Evolutionary conservation across 2,888 invertebrate genomes (phyloP).

Genomic region (Eubasilissa splendida): DNA sequence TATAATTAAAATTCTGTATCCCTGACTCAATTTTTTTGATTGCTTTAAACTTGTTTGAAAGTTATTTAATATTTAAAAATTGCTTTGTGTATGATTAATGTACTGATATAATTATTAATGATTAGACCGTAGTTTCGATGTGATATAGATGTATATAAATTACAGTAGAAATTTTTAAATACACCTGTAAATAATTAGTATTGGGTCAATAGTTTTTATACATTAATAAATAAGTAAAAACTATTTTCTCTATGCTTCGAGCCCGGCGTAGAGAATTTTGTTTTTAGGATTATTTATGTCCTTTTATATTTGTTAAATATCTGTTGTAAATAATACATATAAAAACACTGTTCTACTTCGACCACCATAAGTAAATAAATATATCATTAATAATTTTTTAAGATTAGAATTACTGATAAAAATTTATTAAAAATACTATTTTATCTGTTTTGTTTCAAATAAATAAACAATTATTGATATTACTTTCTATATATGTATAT

Average conservation of each 20-base stretch:
- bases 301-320: background rate
- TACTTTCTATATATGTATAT: too few relatives aligned
- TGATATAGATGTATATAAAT: conserved; percentile 24
- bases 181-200: background rate
- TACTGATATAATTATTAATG: background rate
- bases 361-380: too few relatives aligned
- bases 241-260: conserved; percentile 49
- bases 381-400: too few relatives aligned
- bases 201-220: too few relatives aligned
- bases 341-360: too few relatives aligned
- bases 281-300: conserved; percentile 42
- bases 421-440: too few relatives aligned
- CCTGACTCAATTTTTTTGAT: too few relatives aligned
- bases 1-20: too few relatives aligned
- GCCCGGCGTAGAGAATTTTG: conserved; percentile 51
- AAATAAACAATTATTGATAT: too few relatives aligned
- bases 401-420: too few relatives aligned
- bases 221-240: conserved; percentile 43
- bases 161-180: background rate
- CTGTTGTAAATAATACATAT: too few relatives aligned
- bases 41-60: background rate
- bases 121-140: conserved; percentile 3
- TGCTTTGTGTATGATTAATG: background rate
- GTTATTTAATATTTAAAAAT: conserved; percentile 11
- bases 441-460: too few relatives aligned